These are phyloP conservation scores for Diadema setosum DNA, from an alignment of 35 echinoderm and acorn worm species.

Conservation along the genomic window DNA sequence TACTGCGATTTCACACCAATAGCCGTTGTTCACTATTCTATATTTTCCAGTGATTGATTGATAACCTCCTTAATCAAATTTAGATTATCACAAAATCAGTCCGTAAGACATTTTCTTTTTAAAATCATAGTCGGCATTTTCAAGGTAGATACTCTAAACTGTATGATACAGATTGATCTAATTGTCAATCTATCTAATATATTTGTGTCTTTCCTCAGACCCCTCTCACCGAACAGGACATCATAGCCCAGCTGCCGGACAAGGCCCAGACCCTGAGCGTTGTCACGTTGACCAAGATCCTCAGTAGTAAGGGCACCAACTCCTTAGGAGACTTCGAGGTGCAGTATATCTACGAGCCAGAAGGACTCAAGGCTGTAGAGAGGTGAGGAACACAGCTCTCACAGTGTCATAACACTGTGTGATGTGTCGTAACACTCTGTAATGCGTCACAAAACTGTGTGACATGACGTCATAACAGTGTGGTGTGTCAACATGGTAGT, in stretches of 20 bases:
- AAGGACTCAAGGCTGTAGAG: conserved; percentile 8
- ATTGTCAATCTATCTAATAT: no score
- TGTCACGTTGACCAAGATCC: conserved; percentile 32
- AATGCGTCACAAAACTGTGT: not conserved
- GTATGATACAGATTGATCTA: no score
- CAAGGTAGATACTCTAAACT: no score
- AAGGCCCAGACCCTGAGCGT: conserved; percentile 26
- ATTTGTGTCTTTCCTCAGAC: not conserved
- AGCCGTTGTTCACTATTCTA: no score
- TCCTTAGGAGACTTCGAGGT: conserved; percentile 68
- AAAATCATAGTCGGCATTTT: no score
- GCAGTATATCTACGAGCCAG: conserved; percentile 45
- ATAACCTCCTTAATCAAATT: no score
- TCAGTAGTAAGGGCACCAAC: conserved; percentile 49
- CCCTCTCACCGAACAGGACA: conserved; percentile 52
- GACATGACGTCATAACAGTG: not conserved
- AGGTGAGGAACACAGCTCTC: not conserved
- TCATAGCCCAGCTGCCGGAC: conserved; percentile 38
- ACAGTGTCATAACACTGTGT: not conserved
- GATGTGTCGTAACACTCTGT: not conserved
- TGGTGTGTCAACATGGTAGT: not conserved
- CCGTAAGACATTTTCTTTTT: no score
- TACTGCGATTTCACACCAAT: no score
- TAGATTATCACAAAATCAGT: no score
- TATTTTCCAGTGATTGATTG: no score